These are phyloP conservation scores for Petrocephalus schoutedeni DNA, from an alignment of 2,797 vertebrate species.

Conservation along the genomic window DNA sequence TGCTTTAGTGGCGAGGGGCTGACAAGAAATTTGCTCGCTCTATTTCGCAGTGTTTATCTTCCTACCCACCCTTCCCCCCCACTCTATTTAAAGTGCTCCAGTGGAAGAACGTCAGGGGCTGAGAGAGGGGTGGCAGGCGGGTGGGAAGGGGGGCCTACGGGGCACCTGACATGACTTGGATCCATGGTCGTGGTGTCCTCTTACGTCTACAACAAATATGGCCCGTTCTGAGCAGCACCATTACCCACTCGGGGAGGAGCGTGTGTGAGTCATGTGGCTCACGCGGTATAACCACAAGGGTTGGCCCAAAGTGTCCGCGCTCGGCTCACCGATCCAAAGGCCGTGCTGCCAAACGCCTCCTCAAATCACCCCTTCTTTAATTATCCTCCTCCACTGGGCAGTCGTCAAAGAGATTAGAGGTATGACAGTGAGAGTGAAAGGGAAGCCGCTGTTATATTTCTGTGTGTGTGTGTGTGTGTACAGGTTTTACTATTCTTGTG, in stretches of 20 bases:
- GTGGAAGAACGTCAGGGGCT: neutral
- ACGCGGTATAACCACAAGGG: neutral
- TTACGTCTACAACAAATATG: neutral
- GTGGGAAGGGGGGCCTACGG: neutral
- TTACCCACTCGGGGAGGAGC: neutral
- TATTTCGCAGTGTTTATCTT: slow-evolving; percentile 32
- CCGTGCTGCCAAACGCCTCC: neutral
- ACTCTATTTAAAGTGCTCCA: slow-evolving; percentile 2
- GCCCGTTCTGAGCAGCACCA: neutral
- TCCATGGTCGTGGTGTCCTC: neutral
- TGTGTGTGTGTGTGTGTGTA: neutral
- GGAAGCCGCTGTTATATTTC: neutral
- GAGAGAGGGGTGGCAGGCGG: neutral
- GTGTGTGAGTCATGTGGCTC: neutral
- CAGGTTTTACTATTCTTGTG: too few species aligned
- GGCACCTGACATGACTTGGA: neutral
- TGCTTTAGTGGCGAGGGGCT: neutral
- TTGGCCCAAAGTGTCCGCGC: neutral
- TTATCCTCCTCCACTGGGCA: neutral
- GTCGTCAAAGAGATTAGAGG: neutral
- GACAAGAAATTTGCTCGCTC: slow-evolving; percentile 36
- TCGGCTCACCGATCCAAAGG: neutral
- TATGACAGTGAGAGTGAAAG: slow-evolving; percentile 29
- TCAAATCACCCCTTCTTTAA: neutral
- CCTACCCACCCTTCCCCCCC: slow-evolving; percentile 23